Evolutionary conservation across 2,888 invertebrate genomes (phyloP).

Genomic region (Pseudoips prasinana): DNA sequence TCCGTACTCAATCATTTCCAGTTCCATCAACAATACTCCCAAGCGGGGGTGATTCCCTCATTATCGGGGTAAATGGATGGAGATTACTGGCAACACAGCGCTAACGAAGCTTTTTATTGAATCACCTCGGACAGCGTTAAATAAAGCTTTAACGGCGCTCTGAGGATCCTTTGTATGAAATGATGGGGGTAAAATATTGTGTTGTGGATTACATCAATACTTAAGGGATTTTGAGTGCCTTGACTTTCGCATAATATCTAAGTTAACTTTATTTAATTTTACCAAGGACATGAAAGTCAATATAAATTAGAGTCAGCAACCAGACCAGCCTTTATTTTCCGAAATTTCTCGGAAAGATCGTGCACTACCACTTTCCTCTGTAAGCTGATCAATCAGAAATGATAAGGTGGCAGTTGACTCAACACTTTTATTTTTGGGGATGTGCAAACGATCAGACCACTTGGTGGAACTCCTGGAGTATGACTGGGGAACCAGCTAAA

Average conservation of each 20-base stretch:
- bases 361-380: no score
- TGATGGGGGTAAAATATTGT: no score
- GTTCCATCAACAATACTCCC: constrained; percentile 24
- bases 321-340: no score
- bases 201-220: no score
- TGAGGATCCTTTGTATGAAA: not conserved
- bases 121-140: constrained; percentile 12
- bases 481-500: no score
- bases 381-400: no score
- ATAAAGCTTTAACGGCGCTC: not conserved
- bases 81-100: constrained; percentile 31
- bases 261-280: not conserved
- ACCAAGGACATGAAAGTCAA: not conserved
- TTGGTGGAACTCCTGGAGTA: no score
- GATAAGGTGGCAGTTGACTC: no score
- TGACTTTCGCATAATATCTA: not conserved
- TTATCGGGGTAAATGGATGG: constrained; percentile 22
- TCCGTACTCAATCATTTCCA: constrained; percentile 29
- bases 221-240: not conserved
- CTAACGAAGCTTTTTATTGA: constrained; percentile 37
- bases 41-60: constrained; percentile 28
- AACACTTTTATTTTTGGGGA: no score
- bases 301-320: no score
- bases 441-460: no score
- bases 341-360: no score